Evolutionary conservation across 1,140 invertebrate species (phyloP).

Genomic region (Dendrolimus kikuchii): DNA sequence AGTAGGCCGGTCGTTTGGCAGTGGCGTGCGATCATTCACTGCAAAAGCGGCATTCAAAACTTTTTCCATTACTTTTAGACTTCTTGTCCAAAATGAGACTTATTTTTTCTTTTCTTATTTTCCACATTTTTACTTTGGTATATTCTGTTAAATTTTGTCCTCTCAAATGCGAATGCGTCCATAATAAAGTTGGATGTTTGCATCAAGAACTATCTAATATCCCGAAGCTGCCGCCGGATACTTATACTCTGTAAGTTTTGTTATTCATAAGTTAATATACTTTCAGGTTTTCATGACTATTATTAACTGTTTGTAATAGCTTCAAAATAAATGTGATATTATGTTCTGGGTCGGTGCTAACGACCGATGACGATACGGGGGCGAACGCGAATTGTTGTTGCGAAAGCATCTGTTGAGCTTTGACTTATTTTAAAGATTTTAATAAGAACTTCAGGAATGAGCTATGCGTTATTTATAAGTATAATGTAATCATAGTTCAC

Average conservation of each 20-base stretch:
- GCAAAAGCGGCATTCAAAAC: neutral
- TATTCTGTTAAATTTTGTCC: slow-evolving; percentile 32
- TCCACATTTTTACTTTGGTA: slow-evolving; percentile 25
- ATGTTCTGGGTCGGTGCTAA: slow-evolving; percentile 2
- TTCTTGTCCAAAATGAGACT: slow-evolving; percentile 13
- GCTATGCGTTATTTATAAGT: neutral
- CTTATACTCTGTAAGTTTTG: slow-evolving; percentile 49
- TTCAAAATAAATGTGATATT: slow-evolving; percentile 21
- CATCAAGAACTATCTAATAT: slow-evolving; percentile 42
- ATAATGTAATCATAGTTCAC: slow-evolving; percentile 1
- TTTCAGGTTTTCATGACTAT: slow-evolving; percentile 12
- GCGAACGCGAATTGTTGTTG: slow-evolving; percentile 16
- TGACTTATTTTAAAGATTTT: slow-evolving; percentile 11
- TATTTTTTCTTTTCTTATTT: slow-evolving; percentile 26
- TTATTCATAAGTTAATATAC: slow-evolving; percentile 22
- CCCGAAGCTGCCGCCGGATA: slow-evolving; percentile 37
- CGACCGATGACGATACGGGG: neutral
- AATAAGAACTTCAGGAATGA: neutral
- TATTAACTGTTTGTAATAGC: slow-evolving; percentile 17
- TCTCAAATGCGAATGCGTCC: slow-evolving; percentile 40
- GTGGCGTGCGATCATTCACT: neutral
- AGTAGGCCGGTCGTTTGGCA: slow-evolving; percentile 4
- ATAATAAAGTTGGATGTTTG: slow-evolving; percentile 40
- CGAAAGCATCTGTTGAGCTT: slow-evolving; percentile 15
- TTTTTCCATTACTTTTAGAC: slow-evolving; percentile 5